These are phyloP conservation scores for Sporophila hypoxantha DNA, from an alignment of 2,113 vertebrate species.

Conservation along the genomic window DNA sequence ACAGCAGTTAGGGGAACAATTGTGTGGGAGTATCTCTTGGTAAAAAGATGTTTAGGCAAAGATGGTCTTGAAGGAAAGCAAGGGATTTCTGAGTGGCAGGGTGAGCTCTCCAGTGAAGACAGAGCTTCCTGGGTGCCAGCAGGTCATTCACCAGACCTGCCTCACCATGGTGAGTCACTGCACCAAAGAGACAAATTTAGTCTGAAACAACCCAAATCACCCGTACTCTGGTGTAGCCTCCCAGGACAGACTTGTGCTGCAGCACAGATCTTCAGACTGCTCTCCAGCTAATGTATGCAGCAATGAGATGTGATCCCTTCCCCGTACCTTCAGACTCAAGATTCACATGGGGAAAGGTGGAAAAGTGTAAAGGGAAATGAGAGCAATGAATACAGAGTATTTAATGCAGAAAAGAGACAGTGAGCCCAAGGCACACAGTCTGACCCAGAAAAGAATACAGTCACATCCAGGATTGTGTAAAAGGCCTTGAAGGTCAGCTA, in stretches of 20 bases:
- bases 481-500: not conserved
- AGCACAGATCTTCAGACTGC: not conserved
- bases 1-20: conserved; percentile 27
- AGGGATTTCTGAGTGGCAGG: not conserved
- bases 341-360: not conserved
- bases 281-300: not conserved
- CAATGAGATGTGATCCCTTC: not conserved
- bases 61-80: conserved; percentile 4
- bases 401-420: not conserved
- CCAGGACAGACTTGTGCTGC: not conserved
- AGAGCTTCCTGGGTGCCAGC: not conserved
- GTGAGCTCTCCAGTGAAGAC: not conserved
- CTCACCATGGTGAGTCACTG: not conserved
- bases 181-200: not conserved
- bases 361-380: not conserved
- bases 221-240: not conserved
- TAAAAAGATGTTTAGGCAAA: conserved; percentile 29
- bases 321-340: not conserved
- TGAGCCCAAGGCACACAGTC: not conserved
- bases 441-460: not conserved
- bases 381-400: not conserved
- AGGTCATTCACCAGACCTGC: not conserved
- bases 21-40: conserved; percentile 39
- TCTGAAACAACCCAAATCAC: not conserved
- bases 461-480: not conserved